Evolutionary conservation across 2,888 invertebrate species (phyloP), one percentile per base, ranked within the genome.

Genomic region (Esperia sulphurella): DNA sequence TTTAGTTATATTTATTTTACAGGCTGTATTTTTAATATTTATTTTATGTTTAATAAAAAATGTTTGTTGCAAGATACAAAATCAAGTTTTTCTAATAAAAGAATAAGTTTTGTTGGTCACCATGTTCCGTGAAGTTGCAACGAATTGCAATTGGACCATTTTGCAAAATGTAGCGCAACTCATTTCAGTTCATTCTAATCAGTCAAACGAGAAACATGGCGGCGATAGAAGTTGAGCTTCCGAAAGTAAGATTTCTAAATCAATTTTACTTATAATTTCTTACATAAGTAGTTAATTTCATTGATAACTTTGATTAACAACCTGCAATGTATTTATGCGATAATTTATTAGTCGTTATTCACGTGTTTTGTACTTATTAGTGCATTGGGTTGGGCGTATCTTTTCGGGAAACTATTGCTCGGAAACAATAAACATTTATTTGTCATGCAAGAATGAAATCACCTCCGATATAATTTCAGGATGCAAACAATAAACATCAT

Each of bases 121-220:
- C 49, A 38, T 70, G 65, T 14, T 3, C 6, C n/a, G 13, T 72
- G 76, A 81, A 74, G 64, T 7, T 21, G 21, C 31, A 7, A 4
- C 31, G 31, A 8, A 10, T 28, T 46, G 21, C 39, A 1, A 38
- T 38, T 38, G 8, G 38, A 2, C 12, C 12, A 38, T 7, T 6
- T 38, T 39, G 39, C 46, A 48, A 44, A 54, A 41, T 43, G 38
- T 49, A 48, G 45, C 51, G 46, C 29, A 43, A 49, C 59, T 56
- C 29, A 62, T 51, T 74, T 75, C 66, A 63, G 44, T 59, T 53
- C 42, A 49, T 44, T 55, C 65, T 61, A 75, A 68, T 78, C 76
- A 80, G 76, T 80, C 81, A 75, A 73, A 71, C 76, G 65, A 61
- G 68, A 88, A 91, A 91, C 80, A 92, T 92, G 92, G 92, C 92